These are phyloP conservation scores for Ochlodes sylvanus DNA, from an alignment of 2,888 invertebrate species.

Conservation along the genomic window DNA sequence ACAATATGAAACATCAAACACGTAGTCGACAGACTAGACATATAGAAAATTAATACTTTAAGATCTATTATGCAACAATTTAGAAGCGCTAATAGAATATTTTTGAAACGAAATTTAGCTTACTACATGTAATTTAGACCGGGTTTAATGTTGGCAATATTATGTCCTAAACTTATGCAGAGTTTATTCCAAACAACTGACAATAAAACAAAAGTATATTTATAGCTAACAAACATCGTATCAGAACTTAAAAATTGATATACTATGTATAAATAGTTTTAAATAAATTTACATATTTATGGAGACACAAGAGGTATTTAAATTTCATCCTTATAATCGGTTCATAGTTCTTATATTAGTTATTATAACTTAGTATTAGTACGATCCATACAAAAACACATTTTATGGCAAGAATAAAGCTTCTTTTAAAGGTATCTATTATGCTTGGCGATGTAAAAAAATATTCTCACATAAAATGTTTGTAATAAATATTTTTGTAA, in stretches of 20 bases:
- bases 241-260: neutral
- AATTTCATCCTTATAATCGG: neutral
- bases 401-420: conserved; percentile 6
- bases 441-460: neutral
- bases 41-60: conserved; percentile 55
- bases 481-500: too few species aligned
- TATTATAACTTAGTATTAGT: neutral
- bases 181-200: neutral
- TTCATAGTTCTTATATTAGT: neutral
- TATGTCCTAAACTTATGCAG: conserved; percentile 6
- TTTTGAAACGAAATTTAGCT: conserved; percentile 65
- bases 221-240: neutral
- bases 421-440: neutral
- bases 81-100: conserved; percentile 65
- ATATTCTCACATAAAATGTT: neutral
- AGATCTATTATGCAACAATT: conserved; percentile 67
- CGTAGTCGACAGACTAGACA: conserved; percentile 45
- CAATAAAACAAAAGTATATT: neutral
- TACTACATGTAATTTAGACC: conserved; percentile 58
- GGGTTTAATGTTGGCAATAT: conserved; percentile 42
- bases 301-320: conserved; percentile 29
- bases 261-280: neutral
- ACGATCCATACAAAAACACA: neutral
- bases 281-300: neutral
- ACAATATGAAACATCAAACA: conserved; percentile 46